A percentile compares a stretch with the other conserved stretches of the same genome.
phyloP scores from a whole-genome alignment of 2,888 invertebrate genomes.

The Dermolepida albohirtum region DNA sequence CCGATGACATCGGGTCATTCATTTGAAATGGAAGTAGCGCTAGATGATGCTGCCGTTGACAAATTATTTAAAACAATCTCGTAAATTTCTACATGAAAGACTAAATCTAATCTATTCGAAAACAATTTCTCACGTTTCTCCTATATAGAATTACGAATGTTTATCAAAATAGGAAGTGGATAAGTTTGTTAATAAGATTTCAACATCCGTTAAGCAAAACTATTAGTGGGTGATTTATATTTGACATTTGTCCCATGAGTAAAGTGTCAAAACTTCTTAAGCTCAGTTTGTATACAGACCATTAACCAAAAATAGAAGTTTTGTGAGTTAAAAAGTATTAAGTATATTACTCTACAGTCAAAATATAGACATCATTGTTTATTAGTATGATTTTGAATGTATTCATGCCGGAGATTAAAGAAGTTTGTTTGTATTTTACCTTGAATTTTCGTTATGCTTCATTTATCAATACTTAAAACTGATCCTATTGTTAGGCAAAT shows the following conservation, averaged over 20 bases:
- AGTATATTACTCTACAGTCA: too few relatives aligned
- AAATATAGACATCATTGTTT: too few relatives aligned
- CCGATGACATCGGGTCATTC: constrained; percentile 9
- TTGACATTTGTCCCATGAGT: constrained; percentile 54
- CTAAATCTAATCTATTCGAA: constrained; percentile 39
- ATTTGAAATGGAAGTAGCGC: constrained; percentile 22
- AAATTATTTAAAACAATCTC: constrained; percentile 33
- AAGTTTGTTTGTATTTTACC: too few relatives aligned
- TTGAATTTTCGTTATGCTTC: too few relatives aligned
- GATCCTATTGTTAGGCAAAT: too few relatives aligned
- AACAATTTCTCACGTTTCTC: constrained; percentile 46
- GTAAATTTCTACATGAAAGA: constrained; percentile 33
- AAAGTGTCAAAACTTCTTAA: constrained; percentile 53
- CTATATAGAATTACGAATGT: constrained; percentile 39
- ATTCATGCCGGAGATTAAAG: too few relatives aligned
- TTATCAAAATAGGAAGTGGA: constrained; percentile 52
- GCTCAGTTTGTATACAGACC: constrained; percentile 5
- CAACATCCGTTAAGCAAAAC: constrained; percentile 52
- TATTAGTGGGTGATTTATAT: constrained; percentile 53
- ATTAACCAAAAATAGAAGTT: constrained; percentile 24
- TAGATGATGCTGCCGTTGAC: constrained; percentile 7
- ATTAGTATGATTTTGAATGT: too few relatives aligned
- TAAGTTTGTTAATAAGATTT: constrained; percentile 52
- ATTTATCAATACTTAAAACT: too few relatives aligned
- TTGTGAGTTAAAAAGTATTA: too few relatives aligned